Percentiles rank a stretch among this genome's conserved stretches.
Evolutionary conservation across 2,797 vertebrate species (phyloP).

Genomic region (Helicolenus hilgendorfi): DNA sequence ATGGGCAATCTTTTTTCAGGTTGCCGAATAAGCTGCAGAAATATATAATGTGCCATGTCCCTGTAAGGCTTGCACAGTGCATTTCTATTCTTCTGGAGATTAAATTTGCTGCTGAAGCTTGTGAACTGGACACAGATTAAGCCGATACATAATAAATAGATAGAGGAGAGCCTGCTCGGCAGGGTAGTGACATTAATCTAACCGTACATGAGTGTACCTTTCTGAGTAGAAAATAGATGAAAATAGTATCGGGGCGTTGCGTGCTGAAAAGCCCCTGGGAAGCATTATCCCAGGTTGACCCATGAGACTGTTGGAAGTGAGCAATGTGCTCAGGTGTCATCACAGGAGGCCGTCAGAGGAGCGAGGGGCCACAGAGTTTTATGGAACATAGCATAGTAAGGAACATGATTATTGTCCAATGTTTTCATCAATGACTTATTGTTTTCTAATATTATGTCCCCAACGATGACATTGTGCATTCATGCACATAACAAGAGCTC

Average conservation of each 20-base stretch:
- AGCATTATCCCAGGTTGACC: constrained; percentile 43
- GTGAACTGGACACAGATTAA: constrained; percentile 51
- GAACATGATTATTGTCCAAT: background rate
- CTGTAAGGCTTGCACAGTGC: background rate
- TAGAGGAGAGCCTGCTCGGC: background rate
- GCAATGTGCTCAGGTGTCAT: constrained; percentile 45
- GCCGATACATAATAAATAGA: constrained; percentile 33
- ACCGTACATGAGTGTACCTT: constrained; percentile 15
- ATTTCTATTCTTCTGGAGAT: constrained; percentile 49
- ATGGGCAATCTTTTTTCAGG: constrained; percentile 5
- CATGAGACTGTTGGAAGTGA: background rate
- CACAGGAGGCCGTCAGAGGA: constrained; percentile 7
- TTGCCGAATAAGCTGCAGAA: constrained; percentile 3
- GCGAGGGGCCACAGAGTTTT: background rate
- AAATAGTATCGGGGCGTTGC: constrained; percentile 43
- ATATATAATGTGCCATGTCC: constrained; percentile 7
- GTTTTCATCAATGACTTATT: background rate
- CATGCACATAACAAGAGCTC: background rate
- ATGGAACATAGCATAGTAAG: background rate
- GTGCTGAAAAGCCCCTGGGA: constrained; percentile 21
- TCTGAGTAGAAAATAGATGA: constrained; percentile 41
- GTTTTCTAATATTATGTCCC: background rate
- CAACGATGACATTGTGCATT: too few species aligned
- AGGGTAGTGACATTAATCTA: constrained; percentile 44
- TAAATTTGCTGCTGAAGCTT: constrained; percentile 26